Conservation (phyloP, 2,797 vertebrate species). For the Pseudocheirus occidentalis region DNA sequence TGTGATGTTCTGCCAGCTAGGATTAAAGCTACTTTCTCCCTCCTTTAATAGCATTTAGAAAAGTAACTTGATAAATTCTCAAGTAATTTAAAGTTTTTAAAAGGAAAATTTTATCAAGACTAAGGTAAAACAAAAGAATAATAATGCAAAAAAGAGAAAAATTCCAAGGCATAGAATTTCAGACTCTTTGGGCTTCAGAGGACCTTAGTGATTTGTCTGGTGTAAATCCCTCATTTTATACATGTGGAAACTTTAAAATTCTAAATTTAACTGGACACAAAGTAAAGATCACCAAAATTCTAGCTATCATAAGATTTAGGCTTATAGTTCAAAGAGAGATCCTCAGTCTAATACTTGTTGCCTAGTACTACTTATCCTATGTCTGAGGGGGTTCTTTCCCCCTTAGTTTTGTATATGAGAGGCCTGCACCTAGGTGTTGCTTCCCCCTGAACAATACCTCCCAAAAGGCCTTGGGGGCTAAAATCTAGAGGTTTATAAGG, state of each 20-base stretch:
- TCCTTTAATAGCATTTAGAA: background rate
- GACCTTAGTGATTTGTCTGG: background rate
- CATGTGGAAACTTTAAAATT: background rate
- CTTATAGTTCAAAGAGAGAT: background rate
- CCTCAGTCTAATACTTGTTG: background rate
- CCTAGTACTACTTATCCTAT: background rate
- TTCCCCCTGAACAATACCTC: background rate
- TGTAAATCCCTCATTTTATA: background rate
- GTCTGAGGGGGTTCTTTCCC: background rate
- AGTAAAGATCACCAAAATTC: conserved; percentile 5
- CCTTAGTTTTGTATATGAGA: background rate
- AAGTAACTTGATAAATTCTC: background rate
- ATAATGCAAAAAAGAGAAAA: background rate
- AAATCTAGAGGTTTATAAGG: background rate
- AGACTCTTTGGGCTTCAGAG: background rate
- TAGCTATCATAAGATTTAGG: background rate
- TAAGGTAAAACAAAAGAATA: background rate
- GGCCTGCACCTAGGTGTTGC: background rate
- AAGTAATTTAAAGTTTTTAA: background rate
- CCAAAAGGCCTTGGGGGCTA: background rate
- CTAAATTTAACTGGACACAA: background rate
- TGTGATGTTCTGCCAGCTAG: background rate
- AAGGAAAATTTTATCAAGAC: background rate
- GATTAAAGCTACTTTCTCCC: background rate
- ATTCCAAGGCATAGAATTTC: background rate